Conservation (phyloP, 2,888 invertebrate species). For the Pristionchus japonicus region DNA sequence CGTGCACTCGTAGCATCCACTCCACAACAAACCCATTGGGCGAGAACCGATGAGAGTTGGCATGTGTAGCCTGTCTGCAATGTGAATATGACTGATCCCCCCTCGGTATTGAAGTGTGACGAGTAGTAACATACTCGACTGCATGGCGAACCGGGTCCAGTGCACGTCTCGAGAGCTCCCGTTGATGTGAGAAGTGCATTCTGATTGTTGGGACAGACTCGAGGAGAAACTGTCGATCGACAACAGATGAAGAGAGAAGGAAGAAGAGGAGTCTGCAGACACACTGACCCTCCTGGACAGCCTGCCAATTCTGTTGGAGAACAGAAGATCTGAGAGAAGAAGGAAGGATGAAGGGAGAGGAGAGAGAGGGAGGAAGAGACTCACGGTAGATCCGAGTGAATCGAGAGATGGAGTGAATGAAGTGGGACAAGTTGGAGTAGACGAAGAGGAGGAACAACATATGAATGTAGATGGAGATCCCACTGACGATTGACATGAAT, state of each 20-base stretch:
- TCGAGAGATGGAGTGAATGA: conserved; percentile 61
- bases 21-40: conserved; percentile 71
- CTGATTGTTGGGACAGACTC: conserved; percentile 70
- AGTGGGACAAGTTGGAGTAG: conserved; percentile 61
- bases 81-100: too few relatives aligned
- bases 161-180: conserved; percentile 65
- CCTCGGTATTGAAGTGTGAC: too few relatives aligned
- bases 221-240: conserved; percentile 55
- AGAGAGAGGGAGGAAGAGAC: neutral
- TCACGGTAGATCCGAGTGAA: conserved; percentile 55
- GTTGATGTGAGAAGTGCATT: conserved; percentile 65
- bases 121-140: too few relatives aligned
- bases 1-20: conserved; percentile 49
- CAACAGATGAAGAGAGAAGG: conserved; percentile 59
- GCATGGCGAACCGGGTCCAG: conserved; percentile 66
- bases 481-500: conserved; percentile 56
- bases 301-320: conserved; percentile 45
- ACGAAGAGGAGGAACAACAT: conserved; percentile 61
- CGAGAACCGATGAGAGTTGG: conserved; percentile 63
- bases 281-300: conserved; percentile 49
- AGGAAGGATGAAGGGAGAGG: neutral
- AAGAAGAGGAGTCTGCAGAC: conserved; percentile 53
- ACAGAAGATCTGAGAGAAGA: conserved; percentile 51
- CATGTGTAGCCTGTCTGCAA: conserved; percentile 67
- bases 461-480: conserved; percentile 54